A percentile compares a stretch with the other conserved stretches of the same genome.
phyloP scores from a whole-genome alignment of 2,888 invertebrate genomes.

The Harmothoe impar region DNA sequence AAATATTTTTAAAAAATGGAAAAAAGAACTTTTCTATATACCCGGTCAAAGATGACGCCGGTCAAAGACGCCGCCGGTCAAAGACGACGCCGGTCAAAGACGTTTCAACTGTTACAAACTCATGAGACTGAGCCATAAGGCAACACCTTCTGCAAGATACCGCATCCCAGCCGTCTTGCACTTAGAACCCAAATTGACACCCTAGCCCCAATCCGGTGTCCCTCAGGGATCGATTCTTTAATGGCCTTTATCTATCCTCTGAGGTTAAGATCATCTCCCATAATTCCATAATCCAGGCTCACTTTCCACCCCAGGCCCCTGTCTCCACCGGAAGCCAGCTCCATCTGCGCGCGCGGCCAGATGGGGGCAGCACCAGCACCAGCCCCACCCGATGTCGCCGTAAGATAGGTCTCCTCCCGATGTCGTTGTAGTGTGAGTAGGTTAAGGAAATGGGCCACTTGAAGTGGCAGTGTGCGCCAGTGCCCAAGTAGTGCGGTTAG shows the following conservation, averaged over 20 bases:
- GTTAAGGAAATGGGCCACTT: neutral
- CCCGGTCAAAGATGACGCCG: too few species aligned
- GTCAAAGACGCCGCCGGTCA: too few species aligned
- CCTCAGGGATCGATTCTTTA: constrained; percentile 23
- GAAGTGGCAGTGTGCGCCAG: neutral
- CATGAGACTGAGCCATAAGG: too few species aligned
- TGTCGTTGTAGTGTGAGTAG: neutral
- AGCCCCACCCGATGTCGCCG: neutral
- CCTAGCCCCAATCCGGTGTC: neutral
- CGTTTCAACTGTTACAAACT: too few species aligned
- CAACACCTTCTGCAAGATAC: too few species aligned
- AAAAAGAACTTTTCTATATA: too few species aligned
- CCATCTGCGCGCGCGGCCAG: neutral
- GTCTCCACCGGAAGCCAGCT: neutral
- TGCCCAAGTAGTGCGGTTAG: neutral
- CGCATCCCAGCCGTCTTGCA: too few species aligned
- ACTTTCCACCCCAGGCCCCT: neutral
- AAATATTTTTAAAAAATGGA: too few species aligned
- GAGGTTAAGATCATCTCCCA: constrained; percentile 26
- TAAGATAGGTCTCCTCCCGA: neutral
- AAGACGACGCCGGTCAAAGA: too few species aligned
- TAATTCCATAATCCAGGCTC: constrained; percentile 25
- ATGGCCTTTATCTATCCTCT: neutral
- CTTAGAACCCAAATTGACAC: neutral
- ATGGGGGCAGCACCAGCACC: neutral